Evolutionary conservation across 1,140 invertebrate species (phyloP).

Genomic region (Oryzaephilus surinamensis): DNA sequence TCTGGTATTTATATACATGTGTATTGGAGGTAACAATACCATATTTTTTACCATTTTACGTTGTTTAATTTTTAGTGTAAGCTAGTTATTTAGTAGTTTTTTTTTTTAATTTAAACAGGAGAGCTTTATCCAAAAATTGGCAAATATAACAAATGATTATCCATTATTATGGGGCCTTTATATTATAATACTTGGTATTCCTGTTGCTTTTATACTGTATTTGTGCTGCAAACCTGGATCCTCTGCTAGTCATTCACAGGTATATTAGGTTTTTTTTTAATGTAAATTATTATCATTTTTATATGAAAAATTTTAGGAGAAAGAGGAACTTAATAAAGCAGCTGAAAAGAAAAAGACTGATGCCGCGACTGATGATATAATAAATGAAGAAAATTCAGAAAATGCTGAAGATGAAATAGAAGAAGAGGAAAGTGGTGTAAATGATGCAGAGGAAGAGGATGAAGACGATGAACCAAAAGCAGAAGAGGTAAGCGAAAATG

Average conservation of each 20-base stretch:
- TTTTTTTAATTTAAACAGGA: slow-evolving; percentile 50
- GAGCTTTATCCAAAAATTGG: slow-evolving; percentile 65
- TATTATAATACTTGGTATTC: slow-evolving; percentile 67
- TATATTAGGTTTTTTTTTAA: slow-evolving; percentile 16
- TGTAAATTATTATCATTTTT: slow-evolving; percentile 1
- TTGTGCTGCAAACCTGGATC: slow-evolving; percentile 61
- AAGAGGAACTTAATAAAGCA: slow-evolving; percentile 28
- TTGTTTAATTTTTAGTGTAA: slow-evolving; percentile 13
- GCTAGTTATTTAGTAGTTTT: slow-evolving; percentile 5
- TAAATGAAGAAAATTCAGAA: slow-evolving; percentile 35
- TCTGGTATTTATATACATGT: slow-evolving; percentile 55
- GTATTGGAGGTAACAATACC: slow-evolving; percentile 64
- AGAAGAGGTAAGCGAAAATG: slow-evolving; percentile 26
- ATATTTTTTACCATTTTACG: too few relatives aligned
- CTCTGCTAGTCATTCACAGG: slow-evolving; percentile 33
- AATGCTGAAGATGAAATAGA: slow-evolving; percentile 40
- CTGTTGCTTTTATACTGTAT: slow-evolving; percentile 67
- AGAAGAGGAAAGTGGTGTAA: slow-evolving; percentile 37
- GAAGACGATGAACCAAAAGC: slow-evolving; percentile 34
- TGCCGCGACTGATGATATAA: slow-evolving; percentile 40
- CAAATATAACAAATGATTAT: slow-evolving; percentile 74
- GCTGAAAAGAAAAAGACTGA: slow-evolving; percentile 52
- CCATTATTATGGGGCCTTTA: slow-evolving; percentile 88
- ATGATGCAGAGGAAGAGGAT: slow-evolving; percentile 34
- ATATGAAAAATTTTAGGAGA: slow-evolving; percentile 21